Conservation (phyloP, 2,113 vertebrate genomes). For the Peromyscus leucopus region DNA sequence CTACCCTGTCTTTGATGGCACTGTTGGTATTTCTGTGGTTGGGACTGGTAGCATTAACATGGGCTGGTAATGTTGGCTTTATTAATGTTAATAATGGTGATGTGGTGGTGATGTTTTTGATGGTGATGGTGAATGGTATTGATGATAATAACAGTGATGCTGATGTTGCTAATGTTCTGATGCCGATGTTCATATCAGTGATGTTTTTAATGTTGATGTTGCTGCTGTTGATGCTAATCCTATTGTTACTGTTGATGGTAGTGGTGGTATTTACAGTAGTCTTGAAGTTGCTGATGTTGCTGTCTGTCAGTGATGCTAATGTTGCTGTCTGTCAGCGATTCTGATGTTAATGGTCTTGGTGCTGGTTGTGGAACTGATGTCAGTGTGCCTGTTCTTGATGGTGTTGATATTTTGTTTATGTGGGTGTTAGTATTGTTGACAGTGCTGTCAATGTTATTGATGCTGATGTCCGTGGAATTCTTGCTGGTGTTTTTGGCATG, state of each 20-base stretch:
- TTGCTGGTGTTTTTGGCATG: too few species aligned
- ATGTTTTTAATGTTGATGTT: neutral
- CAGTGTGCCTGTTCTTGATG: neutral
- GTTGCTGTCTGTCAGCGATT: neutral
- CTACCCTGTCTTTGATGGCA: neutral
- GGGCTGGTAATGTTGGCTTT: rapidly evolving
- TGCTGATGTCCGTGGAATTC: neutral
- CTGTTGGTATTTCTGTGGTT: too few species aligned
- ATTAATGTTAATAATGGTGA: neutral
- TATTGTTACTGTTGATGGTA: neutral
- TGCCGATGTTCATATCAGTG: neutral
- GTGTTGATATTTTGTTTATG: neutral
- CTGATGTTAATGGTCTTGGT: neutral
- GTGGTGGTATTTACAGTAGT: neutral
- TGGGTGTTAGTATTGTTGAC: neutral
- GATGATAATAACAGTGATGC: neutral
- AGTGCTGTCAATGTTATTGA: neutral
- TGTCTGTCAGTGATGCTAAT: neutral
- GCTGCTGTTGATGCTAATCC: neutral
- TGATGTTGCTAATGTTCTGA: neutral
- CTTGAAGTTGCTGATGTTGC: neutral
- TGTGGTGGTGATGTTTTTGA: neutral
- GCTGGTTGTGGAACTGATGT: neutral
- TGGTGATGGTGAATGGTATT: neutral
- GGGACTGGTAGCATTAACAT: neutral